Evolutionary conservation across 2,797 vertebrate species (phyloP), one percentile per base, ranked within the genome.

Genomic region (Lepus townsendii): DNA sequence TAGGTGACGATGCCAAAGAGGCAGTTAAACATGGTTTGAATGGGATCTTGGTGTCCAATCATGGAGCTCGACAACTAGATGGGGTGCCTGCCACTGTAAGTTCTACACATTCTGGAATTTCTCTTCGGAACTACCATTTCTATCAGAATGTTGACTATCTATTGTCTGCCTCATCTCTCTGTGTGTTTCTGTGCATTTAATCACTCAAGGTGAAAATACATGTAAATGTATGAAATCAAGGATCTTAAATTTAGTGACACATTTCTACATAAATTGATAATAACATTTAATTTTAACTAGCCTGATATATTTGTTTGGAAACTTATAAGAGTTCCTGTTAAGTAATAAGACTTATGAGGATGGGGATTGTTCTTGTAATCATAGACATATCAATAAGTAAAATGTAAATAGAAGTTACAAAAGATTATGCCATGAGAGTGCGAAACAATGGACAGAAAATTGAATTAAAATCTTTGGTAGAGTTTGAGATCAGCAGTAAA

Each of bases 41-140:
- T 69, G 99, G 99, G 27, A 99, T 99, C 93, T 95, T 99, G 95
- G 99, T 99, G 96, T 99, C 99, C 2, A 99, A 99, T 96, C 99
- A 99, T 0, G 99, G 99, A 63, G 99, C 99, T 62, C 98, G 99
- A 76, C 99, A 99, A 65, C 98, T 99, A 17, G 99, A 99, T 87
- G 99, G 99, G 0, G 99, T 99, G 66, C 98, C 99, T 92, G 99
- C 99, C 85, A 99, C 99, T 77, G 99, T 99, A 96, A 98, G 98
- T 98, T 91, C 83, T 78, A 20, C 22, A 38, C 35, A 66, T 13
- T 30, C n/a, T 47, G 50, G 7, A 14, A 71, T 71, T 94, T 90
- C 54, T 72, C 38, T 71, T 82, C 16, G 24, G 5, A 26, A 8
- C 42, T 90, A 8, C 38, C 12, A 47, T 57, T 96, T 92, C 26